These are phyloP conservation scores for Chamaetylas fuelleborni DNA, from an alignment of 2,113 vertebrate species.

Conservation along the genomic window DNA sequence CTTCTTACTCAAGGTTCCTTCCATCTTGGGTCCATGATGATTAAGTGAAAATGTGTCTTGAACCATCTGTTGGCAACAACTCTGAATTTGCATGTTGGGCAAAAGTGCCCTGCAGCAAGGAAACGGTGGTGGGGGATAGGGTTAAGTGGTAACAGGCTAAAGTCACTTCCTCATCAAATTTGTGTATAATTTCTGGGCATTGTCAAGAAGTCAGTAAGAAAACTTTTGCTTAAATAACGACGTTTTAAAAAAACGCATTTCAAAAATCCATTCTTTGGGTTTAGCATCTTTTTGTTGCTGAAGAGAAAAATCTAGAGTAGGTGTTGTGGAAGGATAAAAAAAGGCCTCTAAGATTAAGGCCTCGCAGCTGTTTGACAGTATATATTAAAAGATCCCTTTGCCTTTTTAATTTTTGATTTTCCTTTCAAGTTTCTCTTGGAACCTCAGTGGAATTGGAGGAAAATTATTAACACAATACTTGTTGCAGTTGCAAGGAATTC, in stretches of 20 bases:
- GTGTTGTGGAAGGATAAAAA: neutral
- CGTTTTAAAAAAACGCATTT: neutral
- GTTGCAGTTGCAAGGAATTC: neutral
- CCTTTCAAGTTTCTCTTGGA: constrained; percentile 52
- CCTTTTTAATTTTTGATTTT: constrained; percentile 54
- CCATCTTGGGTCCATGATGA: neutral
- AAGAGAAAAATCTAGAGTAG: constrained; percentile 5
- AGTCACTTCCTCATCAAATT: neutral
- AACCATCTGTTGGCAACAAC: neutral
- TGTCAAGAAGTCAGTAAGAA: neutral
- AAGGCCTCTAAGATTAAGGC: constrained; percentile 21
- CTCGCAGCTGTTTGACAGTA: constrained; percentile 33
- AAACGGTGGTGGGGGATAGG: neutral
- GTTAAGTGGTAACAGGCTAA: neutral
- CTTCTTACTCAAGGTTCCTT: neutral
- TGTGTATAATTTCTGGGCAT: neutral
- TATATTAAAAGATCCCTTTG: constrained; percentile 55
- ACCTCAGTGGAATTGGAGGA: neutral
- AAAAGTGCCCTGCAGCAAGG: neutral
- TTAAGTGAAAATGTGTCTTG: neutral
- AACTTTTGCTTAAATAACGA: neutral
- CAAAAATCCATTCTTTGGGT: neutral
- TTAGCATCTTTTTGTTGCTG: constrained; percentile 11
- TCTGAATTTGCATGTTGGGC: neutral
- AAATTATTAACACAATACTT: constrained; percentile 53